A percentile compares a stretch with the other conserved stretches of the same genome.
phyloP scores from a whole-genome alignment of 2,113 vertebrate genomes.

The Todiramphus chloris region DNA sequence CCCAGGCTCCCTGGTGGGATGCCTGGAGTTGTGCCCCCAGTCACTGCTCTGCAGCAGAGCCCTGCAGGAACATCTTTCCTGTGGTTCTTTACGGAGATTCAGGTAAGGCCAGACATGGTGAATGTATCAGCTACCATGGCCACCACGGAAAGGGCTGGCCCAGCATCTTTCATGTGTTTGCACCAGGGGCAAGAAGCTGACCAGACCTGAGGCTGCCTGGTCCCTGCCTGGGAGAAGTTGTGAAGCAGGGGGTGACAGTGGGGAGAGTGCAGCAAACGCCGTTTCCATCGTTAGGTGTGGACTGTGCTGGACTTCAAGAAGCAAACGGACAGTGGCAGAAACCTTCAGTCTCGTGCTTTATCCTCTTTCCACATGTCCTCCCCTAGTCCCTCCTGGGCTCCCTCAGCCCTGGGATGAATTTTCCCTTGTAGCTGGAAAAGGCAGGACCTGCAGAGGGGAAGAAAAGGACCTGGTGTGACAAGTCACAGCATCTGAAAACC shows the following conservation, averaged over 20 bases:
- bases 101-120: fast-evolving
- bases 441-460: neutral
- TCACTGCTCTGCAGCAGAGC: neutral
- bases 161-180: fast-evolving
- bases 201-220: fast-evolving
- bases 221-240: neutral
- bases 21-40: fast-evolving
- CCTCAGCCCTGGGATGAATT: neutral
- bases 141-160: neutral
- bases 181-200: neutral
- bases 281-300: neutral
- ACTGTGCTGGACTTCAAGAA: neutral
- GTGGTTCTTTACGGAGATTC: neutral
- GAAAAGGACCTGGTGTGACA: neutral
- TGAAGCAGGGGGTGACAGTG: neutral
- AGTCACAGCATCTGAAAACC: neutral
- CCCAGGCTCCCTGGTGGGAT: neutral
- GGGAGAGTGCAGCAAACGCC: neutral
- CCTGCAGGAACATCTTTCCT: neutral
- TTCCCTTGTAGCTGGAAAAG: neutral
- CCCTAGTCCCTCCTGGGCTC: neutral
- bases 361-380: neutral
- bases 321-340: neutral
- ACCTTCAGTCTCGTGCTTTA: neutral
- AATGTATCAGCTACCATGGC: fast-evolving